Base-by-base conservation (phyloP, 2,888 invertebrate genomes). In the Parnassius glacialis region DNA sequence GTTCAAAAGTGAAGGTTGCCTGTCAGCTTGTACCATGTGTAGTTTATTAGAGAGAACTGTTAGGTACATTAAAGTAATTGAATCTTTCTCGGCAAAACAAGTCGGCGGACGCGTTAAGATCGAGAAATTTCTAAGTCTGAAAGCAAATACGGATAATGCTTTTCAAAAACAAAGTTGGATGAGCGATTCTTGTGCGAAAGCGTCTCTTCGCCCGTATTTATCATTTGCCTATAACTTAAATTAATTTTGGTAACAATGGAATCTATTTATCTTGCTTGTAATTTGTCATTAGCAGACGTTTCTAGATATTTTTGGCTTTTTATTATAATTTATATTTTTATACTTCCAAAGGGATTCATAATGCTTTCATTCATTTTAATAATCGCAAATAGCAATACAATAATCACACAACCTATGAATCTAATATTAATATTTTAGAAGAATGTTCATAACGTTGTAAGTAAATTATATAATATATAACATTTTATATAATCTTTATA, bases 1-100 rank as follows among this genome's bases (percentile, higher is more conserved):
- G 51, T 51, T 51, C 51, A 51, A 25, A 51, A 25, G 20, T 25
- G 51, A 51, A 51, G 51, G 51, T 51, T 51, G 51, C 25, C 25
- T 2, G 51, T 25, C 51, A 1, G 25, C 48, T 12, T n/a, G 48
- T 48, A 9, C 9, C 16, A 9, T 48, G 10, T 9, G 9, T n/a
- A 48, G 9, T 48, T 9, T 13, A 34, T 34, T 34, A 34, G 7
- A 48, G 48, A 43, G 10, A 47, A 16, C 12, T 45, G 45, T n/a
- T 7, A 45, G 2, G 11, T 45, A n/a, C 11, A 34, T 34, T 34
- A 5, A 12, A 43, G 11, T 10, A 43, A 43, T 43, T 43, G 11
- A 43, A 43, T 43, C 43, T 43, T 43, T 3, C 43, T 11, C 43
- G 10, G 43, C 34, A 11, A 43, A 43, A 43, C 43, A 43, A 45